Evolutionary conservation across 2,113 vertebrate species (phyloP), one percentile per base, ranked within the genome.

Genomic region (Pseudorasbora parva): DNA sequence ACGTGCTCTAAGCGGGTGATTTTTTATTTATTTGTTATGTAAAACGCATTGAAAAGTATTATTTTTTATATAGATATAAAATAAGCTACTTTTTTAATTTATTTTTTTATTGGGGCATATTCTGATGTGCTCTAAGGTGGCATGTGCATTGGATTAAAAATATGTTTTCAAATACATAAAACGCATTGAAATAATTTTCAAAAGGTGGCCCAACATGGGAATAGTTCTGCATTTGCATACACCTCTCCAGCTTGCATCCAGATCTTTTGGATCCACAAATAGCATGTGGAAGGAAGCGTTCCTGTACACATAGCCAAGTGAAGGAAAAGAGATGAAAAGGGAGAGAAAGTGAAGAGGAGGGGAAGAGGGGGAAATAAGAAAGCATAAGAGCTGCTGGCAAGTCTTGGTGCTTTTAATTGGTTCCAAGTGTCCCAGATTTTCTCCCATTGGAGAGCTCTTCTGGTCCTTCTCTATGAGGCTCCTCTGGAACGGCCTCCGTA

Each of bases 381-480:
- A 76, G 57, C 59, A 79, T 41, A 87, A 76, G 37, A 83, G 77
- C 86, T 88, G 73, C 86, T 88, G 88, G 87, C 86, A 87, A 79
- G 64, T 54, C 75, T 78, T 51, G 59, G 27, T 57, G 74, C 37
- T 87, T 88, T 78, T 88, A 89, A 89, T 90, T 86, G 83, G 62
- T 91, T 91, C 82, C 88, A 89, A 90, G 89, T 87, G 85, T 91
- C 83, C 79, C 69, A 84, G 72, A 90, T 91, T 86, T 62, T 69
- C 37, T 71, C 45, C 57, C 25, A 15, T 11, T 88, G 83, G 86
- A 85, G 82, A 82, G 68, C 62, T 83, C 86, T 41, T 60, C 81
- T 64, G 60, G 78, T 76, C 66, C 83, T 82, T 84, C 41, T 72
- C 73, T 74, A 78, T 82, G 80, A 12, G 17, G 82, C 82, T 83